These are phyloP conservation scores for Micronycteris hirsuta DNA, from an alignment of 2,113 vertebrate genomes.

Conservation along the genomic window DNA sequence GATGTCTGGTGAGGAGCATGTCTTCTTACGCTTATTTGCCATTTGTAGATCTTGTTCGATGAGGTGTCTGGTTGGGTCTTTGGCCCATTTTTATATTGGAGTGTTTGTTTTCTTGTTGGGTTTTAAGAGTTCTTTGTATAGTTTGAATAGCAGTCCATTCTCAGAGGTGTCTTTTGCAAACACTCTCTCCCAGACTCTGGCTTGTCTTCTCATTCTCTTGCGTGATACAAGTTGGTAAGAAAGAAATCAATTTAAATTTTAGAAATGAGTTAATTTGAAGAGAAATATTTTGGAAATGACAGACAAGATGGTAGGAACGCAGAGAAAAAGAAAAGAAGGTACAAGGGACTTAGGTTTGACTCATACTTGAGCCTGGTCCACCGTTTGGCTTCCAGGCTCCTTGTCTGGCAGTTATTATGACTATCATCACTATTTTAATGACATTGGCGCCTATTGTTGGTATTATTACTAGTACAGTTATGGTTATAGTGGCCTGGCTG, in stretches of 20 bases:
- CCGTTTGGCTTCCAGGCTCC: neutral
- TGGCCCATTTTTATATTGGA: neutral
- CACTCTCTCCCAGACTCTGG: neutral
- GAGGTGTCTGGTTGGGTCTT: neutral
- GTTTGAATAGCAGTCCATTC: neutral
- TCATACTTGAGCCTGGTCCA: too few species aligned
- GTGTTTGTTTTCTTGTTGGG: neutral
- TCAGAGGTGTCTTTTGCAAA: neutral
- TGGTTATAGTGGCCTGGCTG: neutral
- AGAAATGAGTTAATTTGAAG: neutral
- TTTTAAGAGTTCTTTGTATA: neutral
- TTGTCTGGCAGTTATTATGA: too few species aligned
- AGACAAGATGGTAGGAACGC: neutral
- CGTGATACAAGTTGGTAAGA: neutral
- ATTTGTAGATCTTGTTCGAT: neutral
- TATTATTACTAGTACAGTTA: neutral
- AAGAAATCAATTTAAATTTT: neutral
- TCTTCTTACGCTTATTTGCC: neutral
- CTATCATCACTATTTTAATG: neutral
- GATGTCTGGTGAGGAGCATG: neutral
- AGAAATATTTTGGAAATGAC: neutral
- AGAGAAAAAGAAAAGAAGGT: neutral
- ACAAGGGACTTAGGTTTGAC: neutral
- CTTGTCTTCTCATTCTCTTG: neutral
- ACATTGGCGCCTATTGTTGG: neutral